phyloP scores from a whole-genome alignment of 2,797 vertebrate species.

The Rhyacichthys aspro region DNA sequence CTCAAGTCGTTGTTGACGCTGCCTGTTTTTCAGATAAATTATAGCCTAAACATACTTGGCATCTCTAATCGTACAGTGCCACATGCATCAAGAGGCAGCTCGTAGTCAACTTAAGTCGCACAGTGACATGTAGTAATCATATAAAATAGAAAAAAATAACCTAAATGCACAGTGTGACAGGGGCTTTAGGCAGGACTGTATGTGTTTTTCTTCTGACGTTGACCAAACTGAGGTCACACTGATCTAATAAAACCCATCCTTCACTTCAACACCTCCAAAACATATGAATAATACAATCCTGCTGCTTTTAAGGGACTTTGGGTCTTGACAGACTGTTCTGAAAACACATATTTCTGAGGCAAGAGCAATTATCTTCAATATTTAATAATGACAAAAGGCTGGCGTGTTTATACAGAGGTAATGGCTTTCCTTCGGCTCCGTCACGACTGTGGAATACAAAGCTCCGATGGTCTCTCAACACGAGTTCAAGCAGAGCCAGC shows the following conservation, averaged over 20 bases:
- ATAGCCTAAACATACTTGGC: too few relatives aligned
- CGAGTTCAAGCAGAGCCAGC: slow-evolving; percentile 53
- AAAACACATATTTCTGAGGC: slow-evolving; percentile 57
- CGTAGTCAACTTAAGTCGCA: too few relatives aligned
- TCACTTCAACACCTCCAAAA: slow-evolving; percentile 3
- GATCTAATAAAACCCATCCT: neutral
- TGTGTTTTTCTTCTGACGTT: too few relatives aligned
- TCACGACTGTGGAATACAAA: slow-evolving; percentile 39
- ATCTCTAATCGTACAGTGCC: too few relatives aligned
- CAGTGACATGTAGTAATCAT: too few relatives aligned
- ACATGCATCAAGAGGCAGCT: too few relatives aligned
- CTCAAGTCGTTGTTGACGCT: too few relatives aligned
- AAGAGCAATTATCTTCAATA: slow-evolving; percentile 50
- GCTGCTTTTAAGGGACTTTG: slow-evolving; percentile 30
- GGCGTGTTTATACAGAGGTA: slow-evolving; percentile 50
- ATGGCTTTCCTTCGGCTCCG: slow-evolving; percentile 46
- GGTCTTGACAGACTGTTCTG: slow-evolving; percentile 22
- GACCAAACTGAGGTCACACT: neutral
- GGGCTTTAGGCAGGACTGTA: too few relatives aligned
- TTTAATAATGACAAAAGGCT: slow-evolving; percentile 52
- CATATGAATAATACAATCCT: slow-evolving; percentile 19
- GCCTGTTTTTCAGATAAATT: too few relatives aligned
- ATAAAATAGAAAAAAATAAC: too few relatives aligned
- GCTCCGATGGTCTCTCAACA: slow-evolving; percentile 28
- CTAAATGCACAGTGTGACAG: too few relatives aligned